Base-by-base conservation (phyloP, 2,113 vertebrate species). In the Australoheros scitulus region DNA sequence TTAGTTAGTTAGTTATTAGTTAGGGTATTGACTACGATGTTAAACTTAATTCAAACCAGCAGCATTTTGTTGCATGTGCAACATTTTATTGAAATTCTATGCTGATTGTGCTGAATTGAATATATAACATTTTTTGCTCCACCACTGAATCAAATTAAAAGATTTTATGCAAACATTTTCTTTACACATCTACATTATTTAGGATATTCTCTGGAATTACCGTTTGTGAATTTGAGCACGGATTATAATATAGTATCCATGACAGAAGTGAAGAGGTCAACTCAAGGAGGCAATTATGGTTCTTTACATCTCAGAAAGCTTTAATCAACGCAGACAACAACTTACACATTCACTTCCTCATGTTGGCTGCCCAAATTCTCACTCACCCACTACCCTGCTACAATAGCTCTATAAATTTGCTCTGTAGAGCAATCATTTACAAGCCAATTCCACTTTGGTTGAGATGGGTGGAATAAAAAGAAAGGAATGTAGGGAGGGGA, bases 401-500 rank as follows among this genome's bases (percentile, higher is more conserved):
- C 91, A 92, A 90, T 87, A 86, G 77, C 84, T 82, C 91, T 89
- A 76, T 94, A 92, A 95, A 94, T 86, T 92, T 7, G 80, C 91
- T 88, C 91, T 89, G 87, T 89, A 82, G 90, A 93, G 88, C 87
- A 91, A 91, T 95, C 94, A 93, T 95, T 95, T 95, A 88, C 90
- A 82, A 89, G 87, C 91, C 14, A 81, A 90, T 93, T 93, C 94
- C 94, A 92, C 89, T 85, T 89, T 93, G 93, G 92, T 90, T 80
- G 87, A 91, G 91, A 91, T 86, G 90, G 93, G 83, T 87, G 83
- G 90, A 90, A 91, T 86, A 90, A 81, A 91, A 92, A 88, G 87
- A 91, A 83, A 79, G 81, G 81, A 75, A 85, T 84, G 87, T 65
- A 41, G 52, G 80, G 79, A 80, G 86, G 78, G 91, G 70, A 78